These are phyloP conservation scores for Charina bottae DNA, from an alignment of 2,113 vertebrate genomes.

Conservation along the genomic window DNA sequence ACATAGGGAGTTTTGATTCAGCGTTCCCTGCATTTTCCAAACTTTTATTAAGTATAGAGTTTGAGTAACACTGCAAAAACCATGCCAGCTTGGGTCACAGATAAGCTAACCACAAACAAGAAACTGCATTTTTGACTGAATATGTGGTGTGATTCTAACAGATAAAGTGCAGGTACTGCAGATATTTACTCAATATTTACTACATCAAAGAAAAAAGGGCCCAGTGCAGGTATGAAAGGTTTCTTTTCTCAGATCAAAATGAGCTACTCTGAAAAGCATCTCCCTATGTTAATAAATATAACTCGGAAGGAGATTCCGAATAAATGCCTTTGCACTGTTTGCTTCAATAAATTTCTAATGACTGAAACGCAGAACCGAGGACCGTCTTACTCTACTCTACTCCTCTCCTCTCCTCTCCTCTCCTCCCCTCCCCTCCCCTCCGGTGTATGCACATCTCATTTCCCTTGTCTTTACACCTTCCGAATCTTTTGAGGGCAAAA, in stretches of 20 bases:
- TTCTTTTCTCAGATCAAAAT: background rate
- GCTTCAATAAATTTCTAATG: background rate
- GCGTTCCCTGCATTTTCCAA: background rate
- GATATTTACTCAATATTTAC: background rate
- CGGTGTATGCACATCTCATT: background rate
- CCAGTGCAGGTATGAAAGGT: background rate
- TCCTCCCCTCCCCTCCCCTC: too few species aligned
- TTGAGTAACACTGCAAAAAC: background rate
- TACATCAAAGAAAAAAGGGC: background rate
- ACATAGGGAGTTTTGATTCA: background rate
- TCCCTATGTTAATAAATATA: background rate
- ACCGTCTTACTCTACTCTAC: too few species aligned
- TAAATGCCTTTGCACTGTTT: background rate
- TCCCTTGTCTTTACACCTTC: background rate
- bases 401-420: too few species aligned
- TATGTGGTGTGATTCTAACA: background rate
- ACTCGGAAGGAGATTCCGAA: background rate
- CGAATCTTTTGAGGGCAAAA: constrained; percentile 15
- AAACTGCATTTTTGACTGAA: background rate
- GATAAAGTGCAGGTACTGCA: background rate
- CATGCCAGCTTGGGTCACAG: background rate
- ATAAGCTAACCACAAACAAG: background rate
- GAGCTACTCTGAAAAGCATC: background rate
- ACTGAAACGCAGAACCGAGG: background rate
- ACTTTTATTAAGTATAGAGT: background rate